phyloP scores from a whole-genome alignment of 2,888 invertebrate genomes.

The Odontothrips loti region DNA sequence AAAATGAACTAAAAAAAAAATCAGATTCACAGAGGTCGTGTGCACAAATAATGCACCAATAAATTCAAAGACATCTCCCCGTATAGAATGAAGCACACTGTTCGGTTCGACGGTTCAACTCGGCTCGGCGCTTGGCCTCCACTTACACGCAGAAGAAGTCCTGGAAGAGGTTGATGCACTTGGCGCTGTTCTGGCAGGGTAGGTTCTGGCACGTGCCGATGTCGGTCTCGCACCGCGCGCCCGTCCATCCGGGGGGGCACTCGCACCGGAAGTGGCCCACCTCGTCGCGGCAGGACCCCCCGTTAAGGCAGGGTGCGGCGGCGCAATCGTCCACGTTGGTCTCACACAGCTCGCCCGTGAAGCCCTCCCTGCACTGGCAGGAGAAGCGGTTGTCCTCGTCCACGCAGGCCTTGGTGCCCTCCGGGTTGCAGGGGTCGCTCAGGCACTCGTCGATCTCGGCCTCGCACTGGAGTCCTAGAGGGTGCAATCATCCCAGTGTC shows the following conservation, averaged over 20 bases:
- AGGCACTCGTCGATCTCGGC: constrained; percentile 89
- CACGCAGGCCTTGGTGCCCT: constrained; percentile 84
- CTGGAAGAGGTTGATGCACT: constrained; percentile 86
- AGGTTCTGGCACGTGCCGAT: constrained; percentile 79
- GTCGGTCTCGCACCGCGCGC: constrained; percentile 77
- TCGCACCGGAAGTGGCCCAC: constrained; percentile 77
- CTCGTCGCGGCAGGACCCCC: constrained; percentile 82
- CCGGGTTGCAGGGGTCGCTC: constrained; percentile 83
- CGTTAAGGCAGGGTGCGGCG: constrained; percentile 79
- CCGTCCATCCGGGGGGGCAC: constrained; percentile 83
- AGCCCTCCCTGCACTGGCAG: constrained; percentile 87
- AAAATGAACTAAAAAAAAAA: constrained; percentile 26
- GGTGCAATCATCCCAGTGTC: too few relatives aligned
- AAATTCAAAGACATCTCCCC: too few relatives aligned
- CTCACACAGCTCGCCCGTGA: constrained; percentile 60
- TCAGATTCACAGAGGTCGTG: too few relatives aligned
- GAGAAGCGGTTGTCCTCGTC: constrained; percentile 82
- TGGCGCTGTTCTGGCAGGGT: constrained; percentile 91
- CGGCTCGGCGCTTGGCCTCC: too few relatives aligned
- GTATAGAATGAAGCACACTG: too few relatives aligned
- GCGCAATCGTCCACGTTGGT: constrained; percentile 82
- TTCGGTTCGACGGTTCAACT: too few relatives aligned
- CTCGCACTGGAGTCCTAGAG: constrained; percentile 77
- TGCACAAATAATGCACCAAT: too few relatives aligned
- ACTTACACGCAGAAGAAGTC: constrained; percentile 88